Conservation (phyloP, 2,888 invertebrate genomes). For the Phania funesta region DNA sequence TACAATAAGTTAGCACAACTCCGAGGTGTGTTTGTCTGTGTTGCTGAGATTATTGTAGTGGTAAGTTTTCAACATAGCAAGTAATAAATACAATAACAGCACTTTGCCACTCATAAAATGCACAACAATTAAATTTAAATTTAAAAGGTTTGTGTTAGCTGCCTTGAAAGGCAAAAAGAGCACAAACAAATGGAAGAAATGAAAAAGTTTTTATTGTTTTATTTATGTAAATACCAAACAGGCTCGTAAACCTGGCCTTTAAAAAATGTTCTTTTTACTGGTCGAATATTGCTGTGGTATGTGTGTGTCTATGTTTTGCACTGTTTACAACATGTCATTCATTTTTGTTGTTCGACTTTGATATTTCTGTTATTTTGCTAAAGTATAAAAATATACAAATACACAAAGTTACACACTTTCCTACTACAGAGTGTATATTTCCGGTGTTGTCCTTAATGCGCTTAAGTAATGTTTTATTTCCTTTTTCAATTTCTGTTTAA, state of each 20-base stretch:
- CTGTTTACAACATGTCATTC: conserved; percentile 25
- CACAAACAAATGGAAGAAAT: background rate
- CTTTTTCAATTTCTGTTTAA: conserved; percentile 58
- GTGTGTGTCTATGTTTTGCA: conserved; percentile 2
- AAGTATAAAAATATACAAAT: background rate
- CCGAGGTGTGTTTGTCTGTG: conserved; percentile 1
- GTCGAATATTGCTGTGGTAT: background rate
- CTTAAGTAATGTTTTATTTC: conserved; percentile 69
- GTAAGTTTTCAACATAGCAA: conserved; percentile 38
- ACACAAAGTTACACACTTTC: background rate
- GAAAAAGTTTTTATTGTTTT: conserved; percentile 64
- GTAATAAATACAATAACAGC: conserved; percentile 13
- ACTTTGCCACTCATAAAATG: conserved; percentile 42
- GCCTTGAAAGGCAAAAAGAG: conserved; percentile 12
- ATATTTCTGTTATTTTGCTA: conserved; percentile 33
- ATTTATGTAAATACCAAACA: conserved; percentile 54
- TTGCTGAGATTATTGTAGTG: conserved; percentile 30
- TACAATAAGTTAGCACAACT: conserved; percentile 19
- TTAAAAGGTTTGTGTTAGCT: conserved; percentile 64
- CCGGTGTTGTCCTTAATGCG: conserved; percentile 64
- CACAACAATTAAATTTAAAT: conserved; percentile 71
- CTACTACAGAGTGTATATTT: conserved; percentile 29
- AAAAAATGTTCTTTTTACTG: conserved; percentile 48
- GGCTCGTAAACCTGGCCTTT: conserved; percentile 65
- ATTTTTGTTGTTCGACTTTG: conserved; percentile 35